These are phyloP conservation scores for Uropsilus gracilis DNA, from an alignment of 2,113 vertebrate genomes.

Conservation along the genomic window DNA sequence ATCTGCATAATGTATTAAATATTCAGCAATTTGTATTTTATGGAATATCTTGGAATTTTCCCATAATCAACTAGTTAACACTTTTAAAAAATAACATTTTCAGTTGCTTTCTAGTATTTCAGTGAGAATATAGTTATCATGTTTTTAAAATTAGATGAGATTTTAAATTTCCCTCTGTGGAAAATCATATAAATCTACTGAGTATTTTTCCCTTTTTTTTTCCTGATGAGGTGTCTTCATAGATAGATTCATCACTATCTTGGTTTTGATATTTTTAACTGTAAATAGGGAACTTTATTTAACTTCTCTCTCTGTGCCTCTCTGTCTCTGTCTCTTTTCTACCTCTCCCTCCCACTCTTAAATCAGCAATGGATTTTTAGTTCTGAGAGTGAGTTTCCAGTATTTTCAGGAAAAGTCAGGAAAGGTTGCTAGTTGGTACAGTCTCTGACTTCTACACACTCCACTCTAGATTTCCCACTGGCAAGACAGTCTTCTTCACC, in stretches of 20 bases:
- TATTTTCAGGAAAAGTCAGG: background rate
- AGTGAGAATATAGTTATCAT: background rate
- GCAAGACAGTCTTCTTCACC: background rate
- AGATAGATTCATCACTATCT: background rate
- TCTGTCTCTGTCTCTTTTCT: too few relatives aligned
- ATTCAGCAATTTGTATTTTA: background rate
- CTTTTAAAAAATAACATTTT: background rate
- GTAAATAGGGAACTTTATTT: background rate
- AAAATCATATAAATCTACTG: background rate
- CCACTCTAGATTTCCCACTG: background rate
- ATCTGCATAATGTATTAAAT: background rate
- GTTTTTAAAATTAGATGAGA: background rate
- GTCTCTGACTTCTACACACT: background rate
- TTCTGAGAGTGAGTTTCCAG: background rate
- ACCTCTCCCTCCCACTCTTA: too few relatives aligned
- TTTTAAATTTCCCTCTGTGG: background rate
- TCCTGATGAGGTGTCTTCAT: background rate
- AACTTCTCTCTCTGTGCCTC: background rate
- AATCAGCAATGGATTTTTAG: background rate
- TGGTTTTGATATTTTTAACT: background rate
- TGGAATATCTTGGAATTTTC: constrained; percentile 5
- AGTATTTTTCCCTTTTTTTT: background rate
- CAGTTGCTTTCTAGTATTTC: background rate
- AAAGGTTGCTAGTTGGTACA: background rate
- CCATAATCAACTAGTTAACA: background rate